phyloP scores from a whole-genome alignment of 1,140 invertebrate species.

The Ips typographus region DNA sequence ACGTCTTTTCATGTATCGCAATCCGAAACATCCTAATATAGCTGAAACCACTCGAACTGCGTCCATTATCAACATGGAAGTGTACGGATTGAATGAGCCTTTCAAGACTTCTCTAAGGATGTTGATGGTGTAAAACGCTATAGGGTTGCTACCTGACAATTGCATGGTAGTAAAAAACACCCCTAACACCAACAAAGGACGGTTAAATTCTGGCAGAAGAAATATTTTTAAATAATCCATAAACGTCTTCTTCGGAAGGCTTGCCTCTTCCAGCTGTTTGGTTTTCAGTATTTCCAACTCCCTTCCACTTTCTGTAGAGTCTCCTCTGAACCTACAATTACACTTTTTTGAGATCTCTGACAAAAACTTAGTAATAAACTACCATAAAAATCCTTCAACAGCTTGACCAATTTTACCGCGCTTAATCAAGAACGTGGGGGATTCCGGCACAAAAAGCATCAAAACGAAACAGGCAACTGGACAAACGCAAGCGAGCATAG shows the following conservation, averaged over 20 bases:
- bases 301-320: constrained; percentile 51
- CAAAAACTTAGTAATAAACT: constrained; percentile 25
- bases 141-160: constrained; percentile 66
- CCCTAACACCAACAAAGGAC: constrained; percentile 61
- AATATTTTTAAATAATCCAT: constrained; percentile 34
- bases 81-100: constrained; percentile 56
- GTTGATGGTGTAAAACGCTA: constrained; percentile 72
- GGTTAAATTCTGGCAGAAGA: constrained; percentile 53
- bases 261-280: constrained; percentile 43
- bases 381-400: constrained; percentile 52
- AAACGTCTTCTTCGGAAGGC: constrained; percentile 20
- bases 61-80: constrained; percentile 67
- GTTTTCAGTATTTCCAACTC: constrained; percentile 55
- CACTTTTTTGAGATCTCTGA: background rate
- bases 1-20: constrained; percentile 60
- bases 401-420: constrained; percentile 57
- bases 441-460: constrained; percentile 64
- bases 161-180: constrained; percentile 64
- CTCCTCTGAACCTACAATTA: constrained; percentile 48
- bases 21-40: constrained; percentile 59
- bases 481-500: constrained; percentile 55
- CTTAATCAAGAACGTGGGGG: constrained; percentile 67
- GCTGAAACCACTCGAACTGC: constrained; percentile 63
- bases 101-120: constrained; percentile 58
- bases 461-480: constrained; percentile 55